Evolutionary conservation across 2,888 invertebrate genomes (phyloP).

Genomic region (Drosophila fulvimacula): DNA sequence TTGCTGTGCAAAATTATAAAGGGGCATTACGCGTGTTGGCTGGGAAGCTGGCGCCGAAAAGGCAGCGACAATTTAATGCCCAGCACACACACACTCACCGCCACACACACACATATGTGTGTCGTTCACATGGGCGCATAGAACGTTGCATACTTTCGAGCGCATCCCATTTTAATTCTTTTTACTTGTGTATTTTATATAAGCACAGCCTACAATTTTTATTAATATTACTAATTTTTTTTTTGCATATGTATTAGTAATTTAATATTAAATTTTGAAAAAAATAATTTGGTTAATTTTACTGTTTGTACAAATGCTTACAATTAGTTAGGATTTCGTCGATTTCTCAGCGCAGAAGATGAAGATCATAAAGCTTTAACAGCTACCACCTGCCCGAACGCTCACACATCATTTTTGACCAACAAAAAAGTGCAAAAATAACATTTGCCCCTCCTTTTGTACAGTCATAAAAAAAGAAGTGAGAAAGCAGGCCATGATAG

Average conservation of each 20-base stretch:
- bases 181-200: conserved; percentile 8
- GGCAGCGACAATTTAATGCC: conserved; percentile 53
- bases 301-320: no score
- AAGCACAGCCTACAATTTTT: not conserved
- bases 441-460: conserved; percentile 43
- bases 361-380: conserved; percentile 11
- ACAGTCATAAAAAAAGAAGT: conserved; percentile 29
- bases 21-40: conserved; percentile 53
- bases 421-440: conserved; percentile 44
- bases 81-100: conserved; percentile 27
- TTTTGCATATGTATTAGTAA: not conserved
- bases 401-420: conserved; percentile 65
- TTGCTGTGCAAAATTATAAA: conserved; percentile 68
- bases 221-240: not conserved
- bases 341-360: not conserved
- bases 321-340: no score
- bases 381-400: conserved; percentile 10
- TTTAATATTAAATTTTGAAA: not conserved
- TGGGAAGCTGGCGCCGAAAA: conserved; percentile 37
- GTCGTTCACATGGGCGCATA: conserved; percentile 26
- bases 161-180: conserved; percentile 45
- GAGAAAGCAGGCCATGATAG: conserved; percentile 67
- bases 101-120: conserved; percentile 6
- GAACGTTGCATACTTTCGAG: conserved; percentile 44
- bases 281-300: no score